Evolutionary conservation across 64 coral and sea anemone species (phyloP), one percentile per base, ranked within the genome.

Genomic region (Porites australiensis): DNA sequence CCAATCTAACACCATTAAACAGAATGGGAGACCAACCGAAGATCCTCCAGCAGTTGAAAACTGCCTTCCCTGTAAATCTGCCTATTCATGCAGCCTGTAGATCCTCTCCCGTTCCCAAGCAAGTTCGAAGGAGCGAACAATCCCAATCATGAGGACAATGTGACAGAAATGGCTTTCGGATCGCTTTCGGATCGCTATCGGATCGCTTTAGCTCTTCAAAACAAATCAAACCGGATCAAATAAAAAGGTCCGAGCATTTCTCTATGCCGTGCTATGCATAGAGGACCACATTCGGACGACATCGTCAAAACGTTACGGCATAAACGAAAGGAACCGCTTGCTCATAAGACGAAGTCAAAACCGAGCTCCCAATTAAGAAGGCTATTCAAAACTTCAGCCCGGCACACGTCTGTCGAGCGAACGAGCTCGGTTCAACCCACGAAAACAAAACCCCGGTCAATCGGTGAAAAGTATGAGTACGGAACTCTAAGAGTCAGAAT

Each of bases 391-490:
- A 37, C 88, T 12, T 89, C 77, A 11, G 52, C 74, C 16, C 85
- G 90, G 22, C 80, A 79, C 13, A 89, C 89, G 50, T 44, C 92
- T 1, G 74, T 96, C 2, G 86, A 89, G 27, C n/a, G 86, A 96
- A 57, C 64, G 94, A 59, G 90, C 90, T 7, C 72, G 65, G 51
- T 92, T 96, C 48, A 96, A 96, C 77, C 74, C 70, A 83, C 53
- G 94, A 54, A 55, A 70, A 44, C 89, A 95, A n/a, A 74, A 60
- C 10, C 75, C 50, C 16, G 94, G 89, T 58, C 84, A 95, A 60
- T 82, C 85, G 6, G 53, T 92, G 58, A 96, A n/a, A 85, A 96
- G 12, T 90, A 81, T 27, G 74, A 95, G 19, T 95, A 95, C 50
- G 60, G 57, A 71, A 49, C 4, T 43, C n/a, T 95, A 4, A 8